Conservation (phyloP, 2,797 vertebrate genomes). For the Melanogrammus aeglefinus region DNA sequence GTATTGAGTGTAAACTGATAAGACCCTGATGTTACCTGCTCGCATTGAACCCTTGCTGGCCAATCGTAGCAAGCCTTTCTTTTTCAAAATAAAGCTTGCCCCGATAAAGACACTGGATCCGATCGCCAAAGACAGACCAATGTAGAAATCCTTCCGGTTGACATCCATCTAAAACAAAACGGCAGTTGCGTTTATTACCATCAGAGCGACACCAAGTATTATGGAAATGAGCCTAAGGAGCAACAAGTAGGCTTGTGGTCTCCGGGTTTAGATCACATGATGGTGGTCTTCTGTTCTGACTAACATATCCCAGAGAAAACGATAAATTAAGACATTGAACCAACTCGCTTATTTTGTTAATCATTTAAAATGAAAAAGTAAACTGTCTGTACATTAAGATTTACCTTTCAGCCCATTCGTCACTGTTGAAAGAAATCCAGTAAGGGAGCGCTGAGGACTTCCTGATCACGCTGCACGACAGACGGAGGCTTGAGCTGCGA, state of each 20-base stretch:
- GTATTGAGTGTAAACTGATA: not conserved
- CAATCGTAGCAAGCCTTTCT: constrained; percentile 82
- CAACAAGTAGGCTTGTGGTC: not conserved
- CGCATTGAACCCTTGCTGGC: constrained; percentile 73
- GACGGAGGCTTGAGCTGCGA: too few species aligned
- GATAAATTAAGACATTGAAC: not conserved
- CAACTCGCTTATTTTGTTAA: not conserved
- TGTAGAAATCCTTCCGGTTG: constrained; percentile 68
- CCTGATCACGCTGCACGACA: not conserved
- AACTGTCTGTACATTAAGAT: not conserved
- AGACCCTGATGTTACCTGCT: constrained; percentile 72
- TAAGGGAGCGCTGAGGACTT: not conserved
- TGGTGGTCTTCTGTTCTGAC: not conserved
- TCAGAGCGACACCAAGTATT: too few species aligned
- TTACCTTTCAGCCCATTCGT: constrained; percentile 6
- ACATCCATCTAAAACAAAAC: constrained; percentile 64
- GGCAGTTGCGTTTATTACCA: too few species aligned
- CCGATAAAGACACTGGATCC: constrained; percentile 82
- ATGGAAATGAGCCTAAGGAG: too few species aligned
- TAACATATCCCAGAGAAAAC: not conserved
- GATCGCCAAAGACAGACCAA: constrained; percentile 77
- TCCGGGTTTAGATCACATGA: not conserved
- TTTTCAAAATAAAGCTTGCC: constrained; percentile 82
- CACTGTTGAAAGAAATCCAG: not conserved
- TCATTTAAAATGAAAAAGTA: not conserved